Conservation (phyloP, 2,113 vertebrate species). For the Anarrhichthys ocellatus region DNA sequence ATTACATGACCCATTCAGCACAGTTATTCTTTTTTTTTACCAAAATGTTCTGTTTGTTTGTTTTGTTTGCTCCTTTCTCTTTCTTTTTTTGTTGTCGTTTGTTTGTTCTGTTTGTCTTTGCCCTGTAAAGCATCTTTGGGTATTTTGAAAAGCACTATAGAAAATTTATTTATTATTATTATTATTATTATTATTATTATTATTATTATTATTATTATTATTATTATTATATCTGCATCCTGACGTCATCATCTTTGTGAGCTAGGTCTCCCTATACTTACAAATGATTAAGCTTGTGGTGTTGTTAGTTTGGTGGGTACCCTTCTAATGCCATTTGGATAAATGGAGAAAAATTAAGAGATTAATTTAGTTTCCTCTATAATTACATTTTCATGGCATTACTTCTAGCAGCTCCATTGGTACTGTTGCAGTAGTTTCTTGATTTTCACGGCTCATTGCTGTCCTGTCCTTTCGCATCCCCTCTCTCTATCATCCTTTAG, state of each 20-base stretch:
- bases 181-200: too few relatives aligned
- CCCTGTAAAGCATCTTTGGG: too few relatives aligned
- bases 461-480: not conserved
- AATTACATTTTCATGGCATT: not conserved
- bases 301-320: not conserved
- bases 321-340: not conserved
- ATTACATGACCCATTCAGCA: too few relatives aligned
- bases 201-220: too few relatives aligned
- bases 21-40: too few relatives aligned
- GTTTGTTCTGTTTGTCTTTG: too few relatives aligned
- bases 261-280: not conserved
- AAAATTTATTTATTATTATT: too few relatives aligned
- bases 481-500: too few relatives aligned
- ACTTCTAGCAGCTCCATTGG: not conserved
- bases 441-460: not conserved
- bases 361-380: not conserved
- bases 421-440: not conserved
- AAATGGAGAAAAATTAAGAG: not conserved
- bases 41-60: too few relatives aligned
- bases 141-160: too few relatives aligned
- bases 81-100: too few relatives aligned
- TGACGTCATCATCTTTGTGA: not conserved
- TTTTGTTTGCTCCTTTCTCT: too few relatives aligned
- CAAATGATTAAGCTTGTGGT: not conserved
- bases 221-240: not conserved